Conservation (phyloP, 2,888 invertebrate species). For the Lasioglossum villosulum region DNA sequence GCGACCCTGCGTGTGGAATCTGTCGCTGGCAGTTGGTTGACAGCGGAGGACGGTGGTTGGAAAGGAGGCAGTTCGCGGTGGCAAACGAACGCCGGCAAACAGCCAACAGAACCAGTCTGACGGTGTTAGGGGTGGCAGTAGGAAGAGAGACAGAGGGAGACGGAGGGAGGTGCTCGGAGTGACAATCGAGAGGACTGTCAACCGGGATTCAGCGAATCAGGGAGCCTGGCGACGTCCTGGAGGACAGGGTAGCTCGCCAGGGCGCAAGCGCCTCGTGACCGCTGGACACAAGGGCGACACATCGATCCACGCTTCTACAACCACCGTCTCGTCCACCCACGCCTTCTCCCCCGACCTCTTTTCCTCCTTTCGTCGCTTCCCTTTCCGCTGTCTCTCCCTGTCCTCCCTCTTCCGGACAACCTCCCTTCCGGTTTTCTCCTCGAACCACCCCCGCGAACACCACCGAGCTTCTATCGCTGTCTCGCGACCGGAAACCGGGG, state of each 20-base stretch:
- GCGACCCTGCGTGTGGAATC: conserved; percentile 51
- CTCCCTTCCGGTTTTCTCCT: not conserved
- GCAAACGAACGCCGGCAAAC: not conserved
- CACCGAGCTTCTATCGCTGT: not conserved
- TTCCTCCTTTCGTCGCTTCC: conserved; percentile 61
- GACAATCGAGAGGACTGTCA: conserved; percentile 75
- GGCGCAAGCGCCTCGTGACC: conserved; percentile 82
- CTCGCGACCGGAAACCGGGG: not conserved
- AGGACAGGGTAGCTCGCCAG: conserved; percentile 66
- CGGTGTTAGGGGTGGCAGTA: not conserved
- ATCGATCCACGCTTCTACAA: conserved; percentile 82
- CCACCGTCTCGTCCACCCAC: conserved; percentile 72
- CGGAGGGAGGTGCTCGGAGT: conserved; percentile 64
- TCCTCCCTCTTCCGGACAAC: conserved; percentile 43
- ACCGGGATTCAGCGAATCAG: conserved; percentile 78
- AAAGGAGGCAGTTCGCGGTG: conserved; percentile 15
- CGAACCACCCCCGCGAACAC: not conserved
- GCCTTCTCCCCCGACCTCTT: conserved; percentile 45
- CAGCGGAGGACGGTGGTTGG: not conserved
- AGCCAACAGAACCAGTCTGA: not conserved
- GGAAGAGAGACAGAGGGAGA: not conserved
- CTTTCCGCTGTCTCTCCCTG: conserved; percentile 62
- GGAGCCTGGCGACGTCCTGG: conserved; percentile 67
- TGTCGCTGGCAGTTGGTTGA: conserved; percentile 61
- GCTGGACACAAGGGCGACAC: conserved; percentile 83